Evolutionary conservation across 2,888 invertebrate genomes (phyloP), one percentile per base, ranked within the genome.

Genomic region (Pyrgus malvae): DNA sequence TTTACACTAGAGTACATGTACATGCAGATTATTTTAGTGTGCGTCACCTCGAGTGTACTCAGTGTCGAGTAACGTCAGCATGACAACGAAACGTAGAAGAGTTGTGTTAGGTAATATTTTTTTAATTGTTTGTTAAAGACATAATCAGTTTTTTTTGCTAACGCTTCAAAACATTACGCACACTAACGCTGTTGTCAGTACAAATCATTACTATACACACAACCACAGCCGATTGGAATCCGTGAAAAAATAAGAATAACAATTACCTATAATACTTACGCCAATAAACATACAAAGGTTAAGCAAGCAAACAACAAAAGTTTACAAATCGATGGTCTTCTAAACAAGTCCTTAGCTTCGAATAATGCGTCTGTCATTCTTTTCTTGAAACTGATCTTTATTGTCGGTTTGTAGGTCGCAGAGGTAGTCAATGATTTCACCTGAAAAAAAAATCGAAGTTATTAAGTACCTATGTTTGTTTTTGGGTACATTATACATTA

Each of bases 321-420:
- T 56, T 64, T 57, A 19, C 55, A 70, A 0, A 75, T 6, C 4
- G 76, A 56, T 3, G 76, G 77, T 31, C 61, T 67, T 11, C 64
- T 64, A 37, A 76, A 76, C 2, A 79, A 61, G 14, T 70, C 69
- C 55, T 76, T 78, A 1, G 69, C 67, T 62, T 75, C 76, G 41
- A 64, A 66, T 17, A 79, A 46, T 1, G 69, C 74, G n/a, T 68
- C 66, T 1, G 62, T 66, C 7, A 77, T 42, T 61, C 76, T 68
- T 29, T 72, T 76, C 51, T 68, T 76, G 0, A 76, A 51, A 42
- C 69, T 70, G 8, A 64, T 62, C 33, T 72, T 69, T 11, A 58
- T 58, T 3, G 70, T 65, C 2, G 66, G 63, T 17, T 60, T 64
- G 14, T 61, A 62, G 8, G 59, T 56, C 8, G 65, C 68, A 2